Base-by-base conservation (phyloP, 2,113 vertebrate genomes). In the Cottus gobio region DNA sequence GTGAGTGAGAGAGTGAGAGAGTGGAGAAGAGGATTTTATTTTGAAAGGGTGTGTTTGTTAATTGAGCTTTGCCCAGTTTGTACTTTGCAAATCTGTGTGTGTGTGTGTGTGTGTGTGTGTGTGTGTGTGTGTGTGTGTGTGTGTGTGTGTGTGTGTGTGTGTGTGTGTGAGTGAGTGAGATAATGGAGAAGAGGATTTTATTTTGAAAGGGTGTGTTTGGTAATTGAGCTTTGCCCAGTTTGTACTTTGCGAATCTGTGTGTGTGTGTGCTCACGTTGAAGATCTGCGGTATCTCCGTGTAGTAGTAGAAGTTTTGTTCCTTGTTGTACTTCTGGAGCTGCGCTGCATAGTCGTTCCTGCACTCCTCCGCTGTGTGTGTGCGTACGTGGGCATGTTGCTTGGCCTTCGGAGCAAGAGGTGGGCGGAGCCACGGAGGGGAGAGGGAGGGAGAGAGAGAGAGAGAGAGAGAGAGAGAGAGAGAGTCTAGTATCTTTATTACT, bases 321-420 rank as follows among this genome's bases (percentile, higher is more conserved):
- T 95, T 95, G 93, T 97, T 97, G 92, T 94, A 97, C 52, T 95
- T 96, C 92, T 97, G 97, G 0, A 97, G 94, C 56, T 95, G 93
- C 7, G 95, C 91, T 0, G 97, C 97, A 0, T 97, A 97, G 28
- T 97, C 96, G 0, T 95, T 97, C 91, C 96, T 96, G 91, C 95
- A 96, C 77, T 96, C 96, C 37, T 97, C 96, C 0, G 96, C 96
- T 13, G 89, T 86, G 74, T 96, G 96, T 3, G 87, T 93, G 13
- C 96, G 95, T 6, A 84, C 48, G 50, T 95, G 93, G n/a, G 95
- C 95, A 2, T 95, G 94, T 69, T 92, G 91, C 87, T 95, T 97
- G 75, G 95, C 96, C 97, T 97, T 75, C 24, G 72, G 57, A 77
- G 58, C 13, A n/a, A 82, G 69, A n/a, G n/a, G 81, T 6, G 70